Percentiles rank a stretch among this genome's conserved stretches.
Evolutionary conservation across 2,113 vertebrate genomes (phyloP).

Genomic region (Spermophilus dauricus): DNA sequence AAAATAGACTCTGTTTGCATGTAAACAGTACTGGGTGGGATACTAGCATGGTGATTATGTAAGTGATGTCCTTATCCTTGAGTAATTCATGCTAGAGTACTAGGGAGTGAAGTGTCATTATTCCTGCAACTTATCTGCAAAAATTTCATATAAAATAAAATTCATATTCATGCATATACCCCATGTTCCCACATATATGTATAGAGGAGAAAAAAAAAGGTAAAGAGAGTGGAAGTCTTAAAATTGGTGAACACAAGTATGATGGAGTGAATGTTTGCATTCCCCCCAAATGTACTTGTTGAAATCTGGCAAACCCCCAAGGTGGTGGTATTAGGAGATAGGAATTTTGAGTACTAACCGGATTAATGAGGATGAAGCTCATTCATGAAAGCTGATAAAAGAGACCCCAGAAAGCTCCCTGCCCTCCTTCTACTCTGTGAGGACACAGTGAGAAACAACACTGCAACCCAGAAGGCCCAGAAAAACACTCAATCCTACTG

Average conservation of each 20-base stretch:
- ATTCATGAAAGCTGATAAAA: neutral
- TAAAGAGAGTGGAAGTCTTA: neutral
- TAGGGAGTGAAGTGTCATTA: neutral
- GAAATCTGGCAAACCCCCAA: neutral
- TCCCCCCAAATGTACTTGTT: neutral
- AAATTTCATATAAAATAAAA: neutral
- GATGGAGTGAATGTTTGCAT: neutral
- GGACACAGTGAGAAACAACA: neutral
- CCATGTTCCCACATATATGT: neutral
- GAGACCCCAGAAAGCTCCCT: neutral
- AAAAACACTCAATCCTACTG: too few relatives aligned
- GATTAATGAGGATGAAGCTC: neutral
- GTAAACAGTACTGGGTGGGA: neutral
- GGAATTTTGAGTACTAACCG: neutral
- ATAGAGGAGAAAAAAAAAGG: neutral
- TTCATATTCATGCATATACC: fast-evolving
- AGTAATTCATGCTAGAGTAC: neutral
- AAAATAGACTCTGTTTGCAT: neutral
- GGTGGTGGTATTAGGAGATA: neutral
- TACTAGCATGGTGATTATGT: neutral
- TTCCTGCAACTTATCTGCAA: neutral
- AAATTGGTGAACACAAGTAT: neutral
- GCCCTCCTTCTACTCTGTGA: neutral
- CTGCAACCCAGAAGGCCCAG: neutral
- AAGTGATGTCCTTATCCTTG: neutral